Conservation (phyloP, 2,113 vertebrate species). For the Pachypanchax playfairii region DNA sequence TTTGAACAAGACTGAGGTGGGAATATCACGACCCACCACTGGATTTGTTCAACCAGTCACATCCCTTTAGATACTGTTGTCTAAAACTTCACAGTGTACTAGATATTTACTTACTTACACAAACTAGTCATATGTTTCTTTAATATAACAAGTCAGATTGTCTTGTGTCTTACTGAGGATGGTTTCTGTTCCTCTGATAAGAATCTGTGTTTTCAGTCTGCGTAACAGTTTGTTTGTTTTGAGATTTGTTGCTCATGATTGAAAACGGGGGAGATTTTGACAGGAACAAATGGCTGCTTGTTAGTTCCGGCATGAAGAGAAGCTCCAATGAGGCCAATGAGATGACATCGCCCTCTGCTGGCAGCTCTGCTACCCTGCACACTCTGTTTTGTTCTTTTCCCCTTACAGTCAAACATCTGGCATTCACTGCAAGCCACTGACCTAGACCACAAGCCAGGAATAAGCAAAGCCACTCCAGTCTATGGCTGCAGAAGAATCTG, state of each 20-base stretch:
- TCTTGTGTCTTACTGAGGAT: not conserved
- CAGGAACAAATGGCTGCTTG: slow-evolving; percentile 44
- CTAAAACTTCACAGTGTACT: not conserved
- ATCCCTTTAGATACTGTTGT: not conserved
- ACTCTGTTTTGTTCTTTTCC: not conserved
- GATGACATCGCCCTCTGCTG: slow-evolving; percentile 64
- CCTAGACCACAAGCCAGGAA: slow-evolving; percentile 69
- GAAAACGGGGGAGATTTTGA: slow-evolving; percentile 40
- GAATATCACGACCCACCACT: too few species aligned
- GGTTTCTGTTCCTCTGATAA: not conserved
- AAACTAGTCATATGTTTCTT: not conserved
- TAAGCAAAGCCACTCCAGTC: slow-evolving; percentile 67
- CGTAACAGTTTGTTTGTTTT: not conserved
- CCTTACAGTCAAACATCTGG: slow-evolving; percentile 67
- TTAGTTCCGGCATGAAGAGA: slow-evolving; percentile 31
- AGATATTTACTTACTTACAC: not conserved
- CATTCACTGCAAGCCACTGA: slow-evolving; percentile 64
- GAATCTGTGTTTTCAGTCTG: too few species aligned
- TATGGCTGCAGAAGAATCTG: slow-evolving; percentile 72
- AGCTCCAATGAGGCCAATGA: slow-evolving; percentile 11
- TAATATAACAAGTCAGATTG: not conserved
- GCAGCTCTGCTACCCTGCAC: slow-evolving; percentile 27
- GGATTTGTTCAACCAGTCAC: slow-evolving; percentile 3
- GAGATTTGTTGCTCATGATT: slow-evolving; percentile 34
- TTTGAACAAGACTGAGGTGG: too few species aligned